Evolutionary conservation across 2,797 vertebrate genomes (phyloP).

Genomic region (Helicolenus hilgendorfi): DNA sequence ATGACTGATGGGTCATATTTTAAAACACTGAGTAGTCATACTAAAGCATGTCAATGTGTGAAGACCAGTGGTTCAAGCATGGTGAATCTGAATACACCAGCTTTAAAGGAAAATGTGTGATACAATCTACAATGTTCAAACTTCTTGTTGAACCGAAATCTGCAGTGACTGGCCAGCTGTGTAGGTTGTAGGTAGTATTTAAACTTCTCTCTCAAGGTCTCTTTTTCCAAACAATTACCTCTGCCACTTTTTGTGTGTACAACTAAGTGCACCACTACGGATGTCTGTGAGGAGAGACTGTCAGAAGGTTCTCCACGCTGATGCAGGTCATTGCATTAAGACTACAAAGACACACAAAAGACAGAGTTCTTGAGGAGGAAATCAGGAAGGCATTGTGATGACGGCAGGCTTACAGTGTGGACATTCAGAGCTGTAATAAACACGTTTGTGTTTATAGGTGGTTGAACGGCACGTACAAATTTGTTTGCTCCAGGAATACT

Average conservation of each 20-base stretch:
- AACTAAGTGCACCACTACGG: background rate
- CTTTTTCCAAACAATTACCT: background rate
- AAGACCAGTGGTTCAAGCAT: background rate
- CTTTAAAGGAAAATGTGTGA: too few species aligned
- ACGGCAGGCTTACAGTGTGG: background rate
- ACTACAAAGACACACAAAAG: background rate
- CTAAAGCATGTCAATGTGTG: background rate
- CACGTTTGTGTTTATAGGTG: background rate
- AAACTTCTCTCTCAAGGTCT: background rate
- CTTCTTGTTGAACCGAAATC: background rate
- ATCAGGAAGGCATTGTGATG: background rate
- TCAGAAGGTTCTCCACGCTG: background rate
- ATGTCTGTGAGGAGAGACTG: background rate
- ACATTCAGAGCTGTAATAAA: background rate
- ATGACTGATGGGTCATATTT: conserved; percentile 6
- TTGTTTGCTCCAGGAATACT: background rate
- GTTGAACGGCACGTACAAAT: too few species aligned
- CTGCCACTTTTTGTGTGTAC: background rate
- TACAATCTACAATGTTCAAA: background rate
- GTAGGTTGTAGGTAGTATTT: background rate
- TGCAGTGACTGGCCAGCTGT: background rate
- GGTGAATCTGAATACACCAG: background rate
- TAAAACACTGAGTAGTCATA: background rate
- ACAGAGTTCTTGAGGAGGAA: background rate
- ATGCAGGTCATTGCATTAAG: background rate